Evolutionary conservation across 2,888 invertebrate species (phyloP).

Genomic region (Lepidochitona cinerea): DNA sequence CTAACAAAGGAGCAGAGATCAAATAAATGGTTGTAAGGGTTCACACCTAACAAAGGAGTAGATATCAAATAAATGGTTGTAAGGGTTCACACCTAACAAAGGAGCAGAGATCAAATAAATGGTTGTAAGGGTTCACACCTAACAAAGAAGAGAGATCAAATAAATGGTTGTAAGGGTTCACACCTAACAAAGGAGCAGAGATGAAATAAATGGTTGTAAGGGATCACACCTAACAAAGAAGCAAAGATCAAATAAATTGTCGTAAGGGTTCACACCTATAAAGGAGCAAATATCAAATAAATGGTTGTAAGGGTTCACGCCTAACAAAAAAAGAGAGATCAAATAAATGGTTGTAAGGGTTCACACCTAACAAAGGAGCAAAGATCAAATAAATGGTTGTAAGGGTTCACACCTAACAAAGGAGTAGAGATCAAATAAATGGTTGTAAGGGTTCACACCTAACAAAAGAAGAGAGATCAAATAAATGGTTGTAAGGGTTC

Average conservation of each 20-base stretch:
- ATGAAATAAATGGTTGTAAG: not conserved
- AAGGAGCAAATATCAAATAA: conserved; percentile 49
- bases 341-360: conserved; percentile 99
- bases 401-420: conserved; percentile 24
- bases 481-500: not conserved
- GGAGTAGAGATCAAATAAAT: conserved; percentile 99
- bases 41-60: too few relatives aligned
- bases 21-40: not conserved
- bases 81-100: conserved; percentile 90
- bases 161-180: conserved; percentile 99
- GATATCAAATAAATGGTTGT: conserved; percentile 99
- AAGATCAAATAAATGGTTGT: not conserved
- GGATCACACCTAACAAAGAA: too few relatives aligned
- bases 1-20: conserved; percentile 73
- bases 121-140: conserved; percentile 16
- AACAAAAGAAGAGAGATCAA: conserved; percentile 49
- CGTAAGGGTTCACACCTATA: conserved; percentile 95
- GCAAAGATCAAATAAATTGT: conserved; percentile 99
- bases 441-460: conserved; percentile 98
- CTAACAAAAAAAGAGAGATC: too few relatives aligned
- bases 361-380: conserved; percentile 80
- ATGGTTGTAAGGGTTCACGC: conserved; percentile 15
- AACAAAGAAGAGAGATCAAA: too few relatives aligned
- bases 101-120: conserved; percentile 52
- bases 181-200: conserved; percentile 77